Evolutionary conservation across 2,888 invertebrate species (phyloP).

Genomic region (Scaptomyza tumidula): DNA sequence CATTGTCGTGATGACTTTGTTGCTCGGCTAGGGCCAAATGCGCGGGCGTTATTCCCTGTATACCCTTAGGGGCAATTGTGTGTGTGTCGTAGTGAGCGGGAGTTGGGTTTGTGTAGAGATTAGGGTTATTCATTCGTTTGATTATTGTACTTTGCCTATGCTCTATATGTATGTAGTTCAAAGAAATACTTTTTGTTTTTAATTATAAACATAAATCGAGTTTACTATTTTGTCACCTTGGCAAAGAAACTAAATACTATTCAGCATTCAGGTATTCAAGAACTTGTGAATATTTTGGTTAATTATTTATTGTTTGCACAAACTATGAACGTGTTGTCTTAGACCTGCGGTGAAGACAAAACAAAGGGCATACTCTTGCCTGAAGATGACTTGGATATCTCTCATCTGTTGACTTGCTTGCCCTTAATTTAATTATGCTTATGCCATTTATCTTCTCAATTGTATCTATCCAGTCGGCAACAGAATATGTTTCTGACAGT

Average conservation of each 20-base stretch:
- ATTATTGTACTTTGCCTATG: conserved; percentile 59
- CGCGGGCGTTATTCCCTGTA: conserved; percentile 46
- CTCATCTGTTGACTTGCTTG: background rate
- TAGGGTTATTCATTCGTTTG: conserved; percentile 47
- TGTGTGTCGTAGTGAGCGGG: conserved; percentile 6
- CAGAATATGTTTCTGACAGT: conserved; percentile 21
- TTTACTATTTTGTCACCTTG: too few species aligned
- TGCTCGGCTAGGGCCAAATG: conserved; percentile 58
- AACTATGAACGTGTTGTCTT: background rate
- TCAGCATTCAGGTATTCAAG: background rate
- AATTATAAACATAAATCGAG: conserved; percentile 48
- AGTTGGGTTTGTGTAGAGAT: conserved; percentile 16
- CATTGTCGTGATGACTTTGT: conserved; percentile 77
- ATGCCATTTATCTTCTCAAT: conserved; percentile 20
- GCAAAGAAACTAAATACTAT: too few species aligned
- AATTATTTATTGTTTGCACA: background rate
- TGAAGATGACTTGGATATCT: background rate
- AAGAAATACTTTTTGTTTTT: conserved; percentile 39
- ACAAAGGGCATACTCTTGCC: background rate
- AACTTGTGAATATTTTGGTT: background rate
- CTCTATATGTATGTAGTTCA: conserved; percentile 18
- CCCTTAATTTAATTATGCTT: conserved; percentile 24
- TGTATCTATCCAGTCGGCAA: background rate
- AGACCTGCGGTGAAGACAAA: background rate
- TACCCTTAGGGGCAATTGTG: conserved; percentile 41